Evolutionary conservation across 2,888 invertebrate genomes (phyloP), one percentile per base, ranked within the genome.

Genomic region (Drosophila merina): DNA sequence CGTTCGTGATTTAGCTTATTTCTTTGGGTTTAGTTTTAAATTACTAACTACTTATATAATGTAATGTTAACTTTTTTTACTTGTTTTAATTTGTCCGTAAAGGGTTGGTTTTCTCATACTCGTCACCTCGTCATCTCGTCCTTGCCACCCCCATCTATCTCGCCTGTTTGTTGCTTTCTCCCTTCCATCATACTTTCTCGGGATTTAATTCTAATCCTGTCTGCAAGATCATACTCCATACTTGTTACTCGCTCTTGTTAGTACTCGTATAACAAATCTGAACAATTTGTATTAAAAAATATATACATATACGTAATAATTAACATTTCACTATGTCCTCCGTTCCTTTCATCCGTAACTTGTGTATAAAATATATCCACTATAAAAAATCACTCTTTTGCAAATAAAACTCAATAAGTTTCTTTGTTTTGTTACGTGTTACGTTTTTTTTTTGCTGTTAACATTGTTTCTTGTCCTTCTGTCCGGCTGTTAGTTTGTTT

Each of bases 1-100:
- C 74, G 54, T 20, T 59, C 52, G 74, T 62, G 58, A 57, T 73
- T 72, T 49, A 56, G 81, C 58, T 75, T 68, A 58, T 48, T 49
- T 57, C 40, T 57, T 68, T 62, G 64, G 72, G 57, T 88, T 82
- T 82, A 70, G 77, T 79, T 89, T 88, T 80, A 79, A 87, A 88
- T 90, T 90, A 90, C 90, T 90, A 90, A 90, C 89, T 90, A 90
- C 89, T 90, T 90, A 90, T 89, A 89, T 81, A 86, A 90, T 90
- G 90, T 90, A 90, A 90, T 90, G 89, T 90, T 90, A 90, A 90
- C 89, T 90, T 90, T 87, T 90, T 90, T 89, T 90, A 88, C 89
- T 88, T 88, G 83, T 82, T 89, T 89, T 89, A 89, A 89, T 86
- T 89, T 88, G 90, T 90, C 81, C 82, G 77, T 89, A 85, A 90